These are phyloP conservation scores for Drosophila azteca DNA, from an alignment of 1,140 invertebrate species.

Conservation along the genomic window DNA sequence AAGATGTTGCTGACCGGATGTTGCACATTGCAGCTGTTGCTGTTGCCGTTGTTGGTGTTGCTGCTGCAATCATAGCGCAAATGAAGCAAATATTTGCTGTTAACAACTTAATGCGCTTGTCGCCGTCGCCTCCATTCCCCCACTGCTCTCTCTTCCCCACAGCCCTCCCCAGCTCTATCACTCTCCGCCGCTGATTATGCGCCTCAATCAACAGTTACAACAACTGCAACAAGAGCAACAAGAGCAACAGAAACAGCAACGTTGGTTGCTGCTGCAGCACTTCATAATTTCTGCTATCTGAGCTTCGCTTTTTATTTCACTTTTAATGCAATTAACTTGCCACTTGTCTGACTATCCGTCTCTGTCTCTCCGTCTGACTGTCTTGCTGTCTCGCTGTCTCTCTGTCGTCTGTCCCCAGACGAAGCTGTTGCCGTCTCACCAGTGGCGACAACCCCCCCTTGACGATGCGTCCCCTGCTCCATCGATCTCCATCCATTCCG, in stretches of 20 bases:
- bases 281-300: slow-evolving; percentile 81
- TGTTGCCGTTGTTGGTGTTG: slow-evolving; percentile 39
- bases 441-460: slow-evolving; percentile 39
- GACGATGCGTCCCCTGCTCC: not conserved
- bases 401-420: slow-evolving; percentile 38
- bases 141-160: not conserved
- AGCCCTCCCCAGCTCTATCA: not conserved
- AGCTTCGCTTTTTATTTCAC: slow-evolving; percentile 81
- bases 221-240: slow-evolving; percentile 13
- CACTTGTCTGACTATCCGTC: slow-evolving; percentile 73
- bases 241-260: slow-evolving; percentile 15
- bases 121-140: slow-evolving; percentile 28
- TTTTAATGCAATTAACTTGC: slow-evolving; percentile 82
- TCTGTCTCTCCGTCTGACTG: slow-evolving; percentile 25
- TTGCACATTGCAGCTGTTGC: slow-evolving; percentile 49
- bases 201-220: slow-evolving; percentile 71
- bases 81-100: slow-evolving; percentile 82
- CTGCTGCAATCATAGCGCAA: slow-evolving; percentile 74
- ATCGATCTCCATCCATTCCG: slow-evolving; percentile 1
- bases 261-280: slow-evolving; percentile 57
- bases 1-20: slow-evolving; percentile 67
- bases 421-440: slow-evolving; percentile 41
- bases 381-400: not conserved
- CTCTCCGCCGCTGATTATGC: slow-evolving; percentile 66
- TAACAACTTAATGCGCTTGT: slow-evolving; percentile 80